These are phyloP conservation scores for Panagrolaimus sp. DNA, from an alignment of 1,140 invertebrate species.

Conservation along the genomic window DNA sequence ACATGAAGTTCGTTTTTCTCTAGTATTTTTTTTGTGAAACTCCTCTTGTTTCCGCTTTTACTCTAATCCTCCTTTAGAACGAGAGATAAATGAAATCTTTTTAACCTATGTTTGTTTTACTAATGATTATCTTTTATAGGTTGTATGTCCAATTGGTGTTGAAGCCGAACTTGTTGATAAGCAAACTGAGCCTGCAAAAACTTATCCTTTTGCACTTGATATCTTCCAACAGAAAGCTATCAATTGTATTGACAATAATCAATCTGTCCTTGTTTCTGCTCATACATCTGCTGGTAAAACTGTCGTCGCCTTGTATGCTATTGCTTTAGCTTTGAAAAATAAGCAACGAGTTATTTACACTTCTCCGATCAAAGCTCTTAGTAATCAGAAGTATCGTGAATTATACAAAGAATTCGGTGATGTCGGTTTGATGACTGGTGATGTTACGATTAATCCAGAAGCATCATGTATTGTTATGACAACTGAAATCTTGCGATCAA, in stretches of 20 bases:
- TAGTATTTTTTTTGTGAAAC: background rate
- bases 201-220: slow-evolving; percentile 90
- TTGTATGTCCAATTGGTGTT: slow-evolving; percentile 60
- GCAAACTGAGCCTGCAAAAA: slow-evolving; percentile 72
- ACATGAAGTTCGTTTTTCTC: slow-evolving; percentile 31
- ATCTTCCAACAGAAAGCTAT: slow-evolving; percentile 97
- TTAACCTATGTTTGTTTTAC: slow-evolving; percentile 62
- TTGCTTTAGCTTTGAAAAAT: slow-evolving; percentile 69
- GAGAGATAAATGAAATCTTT: slow-evolving; percentile 16
- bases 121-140: slow-evolving; percentile 41
- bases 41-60: background rate
- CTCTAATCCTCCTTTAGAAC: background rate
- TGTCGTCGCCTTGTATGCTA: slow-evolving; percentile 88
- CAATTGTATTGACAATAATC: slow-evolving; percentile 91
- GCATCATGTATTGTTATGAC: slow-evolving; percentile 99
- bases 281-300: slow-evolving; percentile 99
- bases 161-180: slow-evolving; percentile 25
- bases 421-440: slow-evolving; percentile 94
- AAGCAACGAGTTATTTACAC: slow-evolving; percentile 95
- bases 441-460: slow-evolving; percentile 96
- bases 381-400: slow-evolving; percentile 98
- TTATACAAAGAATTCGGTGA: slow-evolving; percentile 95
- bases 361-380: slow-evolving; percentile 96
- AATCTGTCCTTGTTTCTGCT: slow-evolving; percentile 91
- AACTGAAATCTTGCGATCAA: slow-evolving; percentile 96